A percentile compares a stretch with the other conserved stretches of the same genome.
These are phyloP conservation scores for Odontamblyopus lacepedii DNA, from an alignment of 2,797 vertebrate species.

Conservation along the genomic window DNA sequence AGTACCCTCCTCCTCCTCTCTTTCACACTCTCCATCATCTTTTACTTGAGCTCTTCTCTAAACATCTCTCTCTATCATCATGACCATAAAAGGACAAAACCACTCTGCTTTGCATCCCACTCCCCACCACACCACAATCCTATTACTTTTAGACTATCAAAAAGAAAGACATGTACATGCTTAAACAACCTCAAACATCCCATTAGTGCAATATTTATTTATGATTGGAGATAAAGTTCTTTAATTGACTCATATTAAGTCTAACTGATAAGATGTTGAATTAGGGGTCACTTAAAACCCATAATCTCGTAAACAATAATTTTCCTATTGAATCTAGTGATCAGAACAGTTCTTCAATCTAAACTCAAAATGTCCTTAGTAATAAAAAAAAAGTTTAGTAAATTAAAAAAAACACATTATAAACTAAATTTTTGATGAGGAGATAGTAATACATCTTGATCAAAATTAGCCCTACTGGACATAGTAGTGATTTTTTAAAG, in stretches of 20 bases:
- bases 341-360: neutral
- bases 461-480: too few relatives aligned
- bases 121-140: conserved; percentile 10
- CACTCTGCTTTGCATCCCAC: conserved; percentile 19
- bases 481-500: too few relatives aligned
- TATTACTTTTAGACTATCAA: neutral
- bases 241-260: too few relatives aligned
- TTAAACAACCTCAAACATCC: neutral
- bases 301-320: neutral
- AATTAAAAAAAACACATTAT: too few relatives aligned
- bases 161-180: neutral
- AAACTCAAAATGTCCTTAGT: neutral
- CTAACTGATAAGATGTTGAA: too few relatives aligned
- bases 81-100: conserved; percentile 77
- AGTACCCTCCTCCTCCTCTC: neutral
- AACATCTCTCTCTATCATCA: conserved; percentile 31
- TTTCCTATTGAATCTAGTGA: neutral
- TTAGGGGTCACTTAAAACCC: neutral
- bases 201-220: neutral
- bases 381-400: too few relatives aligned
- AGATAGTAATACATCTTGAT: too few relatives aligned
- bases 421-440: too few relatives aligned
- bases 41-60: neutral
- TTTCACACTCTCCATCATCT: neutral
- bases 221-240: too few relatives aligned